phyloP scores from a whole-genome alignment of 2,888 invertebrate species.

The Camptogramma bilineatum region DNA sequence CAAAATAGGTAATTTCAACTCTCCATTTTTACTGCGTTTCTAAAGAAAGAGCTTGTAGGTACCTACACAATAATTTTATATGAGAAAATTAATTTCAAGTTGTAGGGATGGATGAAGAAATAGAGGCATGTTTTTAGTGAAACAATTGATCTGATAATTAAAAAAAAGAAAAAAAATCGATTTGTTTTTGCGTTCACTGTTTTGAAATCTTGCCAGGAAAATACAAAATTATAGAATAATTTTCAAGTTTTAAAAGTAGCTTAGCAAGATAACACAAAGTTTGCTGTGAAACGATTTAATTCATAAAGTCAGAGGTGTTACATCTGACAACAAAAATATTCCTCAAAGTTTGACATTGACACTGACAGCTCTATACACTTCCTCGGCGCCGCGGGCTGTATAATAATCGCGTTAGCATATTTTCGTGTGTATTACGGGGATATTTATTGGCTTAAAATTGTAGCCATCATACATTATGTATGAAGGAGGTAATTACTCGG shows the following conservation, averaged over 20 bases:
- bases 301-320: neutral
- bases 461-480: slow-evolving; percentile 82
- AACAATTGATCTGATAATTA: no score
- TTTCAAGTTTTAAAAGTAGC: neutral
- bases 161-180: no score
- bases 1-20: no score
- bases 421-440: slow-evolving; percentile 74
- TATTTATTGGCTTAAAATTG: slow-evolving; percentile 85
- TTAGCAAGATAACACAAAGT: neutral
- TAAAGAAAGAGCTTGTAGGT: no score
- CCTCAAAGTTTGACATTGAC: slow-evolving; percentile 17
- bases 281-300: neutral
- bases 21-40: no score
- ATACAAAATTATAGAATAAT: no score
- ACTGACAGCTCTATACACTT: slow-evolving; percentile 55
- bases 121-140: no score
- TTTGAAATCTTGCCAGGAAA: no score
- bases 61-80: no score
- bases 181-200: no score
- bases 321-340: neutral
- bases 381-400: slow-evolving; percentile 46
- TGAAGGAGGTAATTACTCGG: slow-evolving; percentile 73
- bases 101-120: no score
- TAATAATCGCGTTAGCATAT: slow-evolving; percentile 80
- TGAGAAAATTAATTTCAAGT: no score